Base-by-base conservation (phyloP, 2,797 vertebrate genomes). In the Galago senegalensis region DNA sequence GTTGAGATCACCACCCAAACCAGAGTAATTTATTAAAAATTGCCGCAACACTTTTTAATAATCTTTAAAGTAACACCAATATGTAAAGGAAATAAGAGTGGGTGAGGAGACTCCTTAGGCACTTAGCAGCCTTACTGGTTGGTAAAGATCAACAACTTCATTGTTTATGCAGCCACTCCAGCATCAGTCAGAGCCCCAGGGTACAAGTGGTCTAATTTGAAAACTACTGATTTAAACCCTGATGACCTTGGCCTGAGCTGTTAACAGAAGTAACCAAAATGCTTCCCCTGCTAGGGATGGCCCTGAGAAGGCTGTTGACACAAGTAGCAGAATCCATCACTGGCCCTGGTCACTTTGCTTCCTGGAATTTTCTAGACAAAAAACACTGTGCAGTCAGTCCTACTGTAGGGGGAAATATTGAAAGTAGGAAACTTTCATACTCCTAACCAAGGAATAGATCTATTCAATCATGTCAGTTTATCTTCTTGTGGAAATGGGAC, bases 11-110 rank as follows among this genome's bases (percentile, higher is more conserved):
- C 61, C 9, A 49, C 23, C 65, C 14, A n/a, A 43, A 46, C 3
- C 61, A 83, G 61, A 43, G 27, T 49, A 13, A 69, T 61, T 92
- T 82, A 43, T 75, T 75, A 95, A 86, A 95, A 73, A 83, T 16
- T 53, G n/a, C 56, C 61, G 73, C 80, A 77, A 76, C 2, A 8
- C 10, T 53, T 86, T 56, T 29, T 5, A 27, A 87, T 58, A 85
- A 53, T 77, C 73, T 81, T 90, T 49, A 20, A 65, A 88, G 21
- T 53, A 77, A 60, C 53, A 5, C 2, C 1, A 77, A 29, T 31
- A 91, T 31, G 9, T 49, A 72, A 90, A 93, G 82, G 58, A 81
- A 25, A 43, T 7, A 13, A 75, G 73, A 89, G 58, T 23, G 4
- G 34, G 56, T 16, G 37, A 49, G 58, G 1, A 65, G 29, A 63